Evolutionary conservation across 2,797 vertebrate species (phyloP).

Genomic region (Xerus rutilus): DNA sequence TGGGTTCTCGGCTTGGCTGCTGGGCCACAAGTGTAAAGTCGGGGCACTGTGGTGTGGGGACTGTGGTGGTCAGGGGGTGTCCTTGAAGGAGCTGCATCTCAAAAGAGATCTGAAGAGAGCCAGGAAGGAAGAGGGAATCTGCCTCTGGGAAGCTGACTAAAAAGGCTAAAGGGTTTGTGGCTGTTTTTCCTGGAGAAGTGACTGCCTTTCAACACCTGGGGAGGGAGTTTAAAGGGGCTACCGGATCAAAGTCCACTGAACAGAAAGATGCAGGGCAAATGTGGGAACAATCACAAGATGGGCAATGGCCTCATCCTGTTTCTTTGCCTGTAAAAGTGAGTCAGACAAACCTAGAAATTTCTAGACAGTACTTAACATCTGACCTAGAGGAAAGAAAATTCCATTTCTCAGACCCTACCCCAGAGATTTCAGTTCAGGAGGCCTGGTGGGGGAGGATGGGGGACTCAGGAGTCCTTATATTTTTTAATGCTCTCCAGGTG

Average conservation of each 20-base stretch:
- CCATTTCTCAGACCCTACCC: neutral
- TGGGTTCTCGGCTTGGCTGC: neutral
- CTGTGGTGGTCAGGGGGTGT: fast-evolving
- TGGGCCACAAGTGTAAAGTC: neutral
- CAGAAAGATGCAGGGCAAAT: neutral
- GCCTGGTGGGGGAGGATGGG: neutral
- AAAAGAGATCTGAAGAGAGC: neutral
- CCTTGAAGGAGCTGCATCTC: neutral
- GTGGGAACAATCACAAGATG: neutral
- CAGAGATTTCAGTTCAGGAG: neutral
- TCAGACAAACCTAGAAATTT: neutral
- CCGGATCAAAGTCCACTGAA: neutral
- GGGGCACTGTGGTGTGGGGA: neutral
- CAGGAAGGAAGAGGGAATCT: neutral
- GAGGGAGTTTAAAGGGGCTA: neutral
- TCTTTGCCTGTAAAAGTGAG: neutral
- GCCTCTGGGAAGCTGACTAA: neutral
- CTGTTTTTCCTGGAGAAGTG: neutral
- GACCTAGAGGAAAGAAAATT: neutral
- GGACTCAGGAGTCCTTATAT: neutral
- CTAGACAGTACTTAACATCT: neutral
- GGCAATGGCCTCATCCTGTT: neutral
- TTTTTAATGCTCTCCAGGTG: neutral
- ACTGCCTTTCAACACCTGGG: neutral
- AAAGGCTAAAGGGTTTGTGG: neutral